These are phyloP conservation scores for Ophioderma brevispina DNA, from an alignment of 35 echinoderm and acorn worm species.

Conservation along the genomic window DNA sequence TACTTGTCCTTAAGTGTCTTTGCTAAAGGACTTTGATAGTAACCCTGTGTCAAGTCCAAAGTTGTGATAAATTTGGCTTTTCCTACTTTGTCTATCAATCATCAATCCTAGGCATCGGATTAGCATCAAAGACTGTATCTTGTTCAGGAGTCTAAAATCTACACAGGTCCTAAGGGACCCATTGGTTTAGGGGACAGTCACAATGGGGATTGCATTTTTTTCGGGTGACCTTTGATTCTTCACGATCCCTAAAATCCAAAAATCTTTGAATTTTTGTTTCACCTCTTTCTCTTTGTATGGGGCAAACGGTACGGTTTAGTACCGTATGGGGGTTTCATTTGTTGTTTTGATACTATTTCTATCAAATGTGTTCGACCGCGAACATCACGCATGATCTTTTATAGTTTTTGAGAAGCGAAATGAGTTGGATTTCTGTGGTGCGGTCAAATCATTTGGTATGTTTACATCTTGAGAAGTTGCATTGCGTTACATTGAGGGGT, in stretches of 20 bases:
- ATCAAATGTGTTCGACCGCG: neutral
- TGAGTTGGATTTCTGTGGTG: neutral
- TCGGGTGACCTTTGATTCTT: neutral
- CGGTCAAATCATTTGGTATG: neutral
- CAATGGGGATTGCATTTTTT: neutral
- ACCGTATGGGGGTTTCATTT: neutral
- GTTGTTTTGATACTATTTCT: neutral
- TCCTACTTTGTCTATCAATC: neutral
- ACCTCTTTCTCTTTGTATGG: neutral
- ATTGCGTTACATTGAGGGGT: no score
- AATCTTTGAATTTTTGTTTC: no score
- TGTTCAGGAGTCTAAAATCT: neutral
- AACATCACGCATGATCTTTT: neutral
- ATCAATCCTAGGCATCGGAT: slow-evolving; percentile 3
- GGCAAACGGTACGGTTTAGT: no score
- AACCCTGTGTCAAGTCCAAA: neutral
- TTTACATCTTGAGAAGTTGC: neutral
- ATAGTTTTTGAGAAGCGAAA: neutral
- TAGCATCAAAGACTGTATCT: neutral
- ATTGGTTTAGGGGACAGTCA: neutral
- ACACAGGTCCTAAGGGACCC: neutral
- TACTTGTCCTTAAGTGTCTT: neutral
- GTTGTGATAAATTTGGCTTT: slow-evolving; percentile 7
- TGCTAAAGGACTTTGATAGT: neutral
- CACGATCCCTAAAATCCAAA: no score